phyloP scores from a whole-genome alignment of 2,797 vertebrate species.

The Bucorvus abyssinicus region DNA sequence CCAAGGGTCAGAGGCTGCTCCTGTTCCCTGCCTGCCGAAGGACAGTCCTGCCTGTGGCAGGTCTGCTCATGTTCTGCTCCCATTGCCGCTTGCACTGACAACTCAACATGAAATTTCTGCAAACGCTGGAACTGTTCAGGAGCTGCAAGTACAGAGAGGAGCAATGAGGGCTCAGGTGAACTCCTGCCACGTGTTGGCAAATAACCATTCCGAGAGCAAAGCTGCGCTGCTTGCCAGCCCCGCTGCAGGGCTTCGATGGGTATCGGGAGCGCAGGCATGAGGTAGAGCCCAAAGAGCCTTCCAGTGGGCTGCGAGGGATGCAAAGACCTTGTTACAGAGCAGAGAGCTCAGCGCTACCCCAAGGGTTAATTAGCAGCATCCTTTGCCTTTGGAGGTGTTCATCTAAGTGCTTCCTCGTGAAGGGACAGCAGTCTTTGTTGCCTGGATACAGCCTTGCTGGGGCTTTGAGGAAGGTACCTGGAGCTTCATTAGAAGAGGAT shows the following conservation, averaged over 20 bases:
- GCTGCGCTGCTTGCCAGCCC: background rate
- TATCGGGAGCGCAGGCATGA: background rate
- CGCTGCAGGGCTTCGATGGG: background rate
- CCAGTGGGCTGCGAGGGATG: background rate
- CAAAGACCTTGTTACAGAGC: background rate
- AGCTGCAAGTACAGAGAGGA: background rate
- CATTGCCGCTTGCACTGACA: accelerated
- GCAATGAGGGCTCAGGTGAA: background rate
- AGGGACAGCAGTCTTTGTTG: constrained; percentile 19
- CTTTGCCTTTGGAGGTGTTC: constrained; percentile 19
- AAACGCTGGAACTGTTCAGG: accelerated
- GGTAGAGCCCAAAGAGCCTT: background rate
- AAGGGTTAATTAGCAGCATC: constrained; percentile 39
- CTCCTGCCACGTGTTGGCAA: background rate
- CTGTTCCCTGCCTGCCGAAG: background rate
- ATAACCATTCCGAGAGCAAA: background rate
- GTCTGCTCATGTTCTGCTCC: background rate
- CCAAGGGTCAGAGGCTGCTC: background rate
- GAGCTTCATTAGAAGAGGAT: constrained; percentile 45
- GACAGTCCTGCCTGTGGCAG: background rate
- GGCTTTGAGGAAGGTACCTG: background rate
- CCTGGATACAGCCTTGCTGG: constrained; percentile 7
- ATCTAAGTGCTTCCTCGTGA: background rate
- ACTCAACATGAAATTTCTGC: background rate
- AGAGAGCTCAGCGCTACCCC: background rate